A percentile compares a stretch with the other conserved stretches of the same genome.
phyloP scores from a whole-genome alignment of 2,797 vertebrate genomes.

The Myotis myotis region DNA sequence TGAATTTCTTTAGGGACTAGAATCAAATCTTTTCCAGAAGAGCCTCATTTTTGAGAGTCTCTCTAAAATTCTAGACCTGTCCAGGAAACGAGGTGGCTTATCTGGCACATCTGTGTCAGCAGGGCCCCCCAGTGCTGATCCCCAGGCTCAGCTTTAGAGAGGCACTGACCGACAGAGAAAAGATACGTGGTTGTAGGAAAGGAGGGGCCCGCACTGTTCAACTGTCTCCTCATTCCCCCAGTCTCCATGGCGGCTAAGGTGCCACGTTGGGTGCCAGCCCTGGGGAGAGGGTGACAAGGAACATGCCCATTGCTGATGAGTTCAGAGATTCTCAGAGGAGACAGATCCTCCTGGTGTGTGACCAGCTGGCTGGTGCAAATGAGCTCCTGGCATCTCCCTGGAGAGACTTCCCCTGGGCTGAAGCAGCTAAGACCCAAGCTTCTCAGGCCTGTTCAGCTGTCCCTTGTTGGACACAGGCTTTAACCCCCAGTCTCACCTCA shows the following conservation, averaged over 20 bases:
- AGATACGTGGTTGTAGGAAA: not conserved
- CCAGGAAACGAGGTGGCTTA: not conserved
- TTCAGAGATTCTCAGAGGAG: not conserved
- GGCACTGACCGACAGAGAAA: not conserved
- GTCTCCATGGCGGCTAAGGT: not conserved
- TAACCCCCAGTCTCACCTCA: not conserved
- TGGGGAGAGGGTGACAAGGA: not conserved
- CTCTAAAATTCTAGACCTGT: conserved; percentile 12
- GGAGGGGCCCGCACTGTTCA: not conserved
- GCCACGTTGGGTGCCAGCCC: not conserved
- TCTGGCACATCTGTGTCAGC: not conserved
- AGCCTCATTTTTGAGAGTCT: not conserved
- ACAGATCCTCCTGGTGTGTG: not conserved
- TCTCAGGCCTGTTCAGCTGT: not conserved
- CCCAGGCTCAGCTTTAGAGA: not conserved
- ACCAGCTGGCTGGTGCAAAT: not conserved
- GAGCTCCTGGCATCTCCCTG: not conserved
- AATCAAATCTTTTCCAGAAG: conserved; percentile 39
- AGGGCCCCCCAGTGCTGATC: not conserved
- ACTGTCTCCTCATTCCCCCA: not conserved
- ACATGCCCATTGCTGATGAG: not conserved
- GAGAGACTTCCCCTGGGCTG: not conserved
- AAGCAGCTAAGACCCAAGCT: not conserved
- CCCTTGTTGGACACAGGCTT: not conserved
- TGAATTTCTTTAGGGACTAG: conserved; percentile 16